phyloP scores from a whole-genome alignment of 2,797 vertebrate genomes.

The Silurus lanzhouensis region DNA sequence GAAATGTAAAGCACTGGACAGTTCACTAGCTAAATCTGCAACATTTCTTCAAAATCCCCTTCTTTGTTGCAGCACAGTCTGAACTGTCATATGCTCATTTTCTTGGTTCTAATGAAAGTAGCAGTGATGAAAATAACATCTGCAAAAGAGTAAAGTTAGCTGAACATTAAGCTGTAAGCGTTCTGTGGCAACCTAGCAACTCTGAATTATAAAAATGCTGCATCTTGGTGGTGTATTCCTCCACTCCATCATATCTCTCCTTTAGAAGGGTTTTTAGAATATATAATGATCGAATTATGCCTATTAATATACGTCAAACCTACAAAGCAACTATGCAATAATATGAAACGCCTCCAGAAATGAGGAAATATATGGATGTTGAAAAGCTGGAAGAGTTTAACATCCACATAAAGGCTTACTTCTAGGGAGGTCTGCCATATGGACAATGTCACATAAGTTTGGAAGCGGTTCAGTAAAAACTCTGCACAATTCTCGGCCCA shows the following conservation, averaged over 20 bases:
- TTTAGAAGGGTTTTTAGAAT: constrained; percentile 53
- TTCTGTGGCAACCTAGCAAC: neutral
- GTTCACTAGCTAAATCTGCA: neutral
- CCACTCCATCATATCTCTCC: neutral
- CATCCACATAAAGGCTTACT: constrained; percentile 19
- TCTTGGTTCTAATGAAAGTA: too few species aligned
- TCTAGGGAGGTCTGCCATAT: constrained; percentile 36
- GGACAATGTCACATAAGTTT: constrained; percentile 11
- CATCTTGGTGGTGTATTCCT: neutral
- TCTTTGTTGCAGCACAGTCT: neutral
- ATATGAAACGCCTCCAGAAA: constrained; percentile 77
- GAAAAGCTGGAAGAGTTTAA: constrained; percentile 39
- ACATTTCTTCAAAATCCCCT: neutral
- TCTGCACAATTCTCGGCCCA: neutral
- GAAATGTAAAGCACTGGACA: too few species aligned
- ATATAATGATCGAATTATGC: constrained; percentile 29
- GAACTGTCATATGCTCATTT: neutral
- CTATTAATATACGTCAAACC: neutral
- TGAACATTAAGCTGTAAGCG: neutral
- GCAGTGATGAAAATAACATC: neutral
- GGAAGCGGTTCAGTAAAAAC: constrained; percentile 24
- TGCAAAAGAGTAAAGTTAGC: neutral
- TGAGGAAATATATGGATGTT: constrained; percentile 57
- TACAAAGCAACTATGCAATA: constrained; percentile 45
- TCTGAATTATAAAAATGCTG: neutral